A percentile compares a stretch with the other conserved stretches of the same genome.
Conservation (phyloP, 2,888 invertebrate species). For the Drosophila borborema region DNA sequence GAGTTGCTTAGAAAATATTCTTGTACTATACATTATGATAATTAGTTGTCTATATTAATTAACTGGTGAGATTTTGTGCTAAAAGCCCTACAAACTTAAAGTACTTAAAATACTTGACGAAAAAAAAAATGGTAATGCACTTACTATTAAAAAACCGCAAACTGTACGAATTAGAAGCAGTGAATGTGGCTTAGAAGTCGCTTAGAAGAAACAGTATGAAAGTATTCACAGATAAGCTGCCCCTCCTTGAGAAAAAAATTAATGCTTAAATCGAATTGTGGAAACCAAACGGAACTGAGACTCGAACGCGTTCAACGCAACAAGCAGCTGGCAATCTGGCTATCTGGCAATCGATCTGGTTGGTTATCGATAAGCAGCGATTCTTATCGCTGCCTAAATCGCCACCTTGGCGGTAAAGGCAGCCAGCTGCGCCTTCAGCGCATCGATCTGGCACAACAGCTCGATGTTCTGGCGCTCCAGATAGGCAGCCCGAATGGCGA, state of each 20-base stretch:
- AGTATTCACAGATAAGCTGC: conserved; percentile 76
- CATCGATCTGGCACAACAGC: conserved; percentile 89
- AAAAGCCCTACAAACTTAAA: conserved; percentile 52
- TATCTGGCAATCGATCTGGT: conserved; percentile 26
- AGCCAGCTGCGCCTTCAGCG: conserved; percentile 88
- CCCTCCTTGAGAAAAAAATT: conserved; percentile 28
- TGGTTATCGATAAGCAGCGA: conserved; percentile 23
- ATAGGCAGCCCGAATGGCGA: conserved; percentile 94
- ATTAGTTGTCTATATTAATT: conserved; percentile 46
- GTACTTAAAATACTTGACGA: conserved; percentile 48
- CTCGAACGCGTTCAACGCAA: conserved; percentile 80
- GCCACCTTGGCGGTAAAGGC: conserved; percentile 73
- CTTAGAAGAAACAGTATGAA: conserved; percentile 32
- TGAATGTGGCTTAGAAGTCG: conserved; percentile 17
- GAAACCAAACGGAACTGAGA: conserved; percentile 35
- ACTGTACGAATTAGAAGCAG: neutral
- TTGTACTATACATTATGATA: conserved; percentile 31
- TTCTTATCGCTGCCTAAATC: conserved; percentile 37
- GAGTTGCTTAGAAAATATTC: conserved; percentile 32
- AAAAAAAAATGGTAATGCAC: conserved; percentile 15
- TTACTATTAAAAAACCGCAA: conserved; percentile 12
- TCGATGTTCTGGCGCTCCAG: conserved; percentile 95
- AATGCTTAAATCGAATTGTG: conserved; percentile 9
- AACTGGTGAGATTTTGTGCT: conserved; percentile 66
- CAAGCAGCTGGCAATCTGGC: conserved; percentile 48